A percentile compares a stretch with the other conserved stretches of the same genome.
Conservation (phyloP, 2,888 invertebrate genomes). For the Platycnemis pennipes region DNA sequence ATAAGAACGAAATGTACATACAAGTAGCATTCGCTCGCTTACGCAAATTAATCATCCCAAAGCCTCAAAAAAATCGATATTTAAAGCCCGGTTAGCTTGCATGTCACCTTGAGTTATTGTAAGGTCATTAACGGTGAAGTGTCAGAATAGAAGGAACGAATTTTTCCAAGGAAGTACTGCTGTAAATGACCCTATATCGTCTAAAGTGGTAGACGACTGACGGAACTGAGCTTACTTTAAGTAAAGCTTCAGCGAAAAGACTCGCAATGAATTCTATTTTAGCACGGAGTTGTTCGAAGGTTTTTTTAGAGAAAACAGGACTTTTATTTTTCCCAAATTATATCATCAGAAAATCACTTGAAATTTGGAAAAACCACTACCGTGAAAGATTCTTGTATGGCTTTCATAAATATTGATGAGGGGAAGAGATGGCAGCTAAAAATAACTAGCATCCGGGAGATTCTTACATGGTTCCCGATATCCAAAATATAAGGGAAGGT, state of each 20-base stretch:
- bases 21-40: no score
- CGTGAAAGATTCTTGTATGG: background rate
- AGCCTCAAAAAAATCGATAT: no score
- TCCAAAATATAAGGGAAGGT: no score
- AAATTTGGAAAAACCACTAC: background rate
- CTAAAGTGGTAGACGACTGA: no score
- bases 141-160: no score
- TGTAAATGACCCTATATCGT: no score
- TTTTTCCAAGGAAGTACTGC: no score
- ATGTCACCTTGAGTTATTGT: no score
- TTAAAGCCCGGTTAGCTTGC: no score
- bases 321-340: background rate
- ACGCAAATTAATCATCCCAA: no score
- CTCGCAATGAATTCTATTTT: background rate
- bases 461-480: background rate
- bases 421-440: background rate
- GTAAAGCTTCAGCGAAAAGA: background rate
- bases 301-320: background rate
- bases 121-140: no score
- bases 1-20: no score
- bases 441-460: background rate
- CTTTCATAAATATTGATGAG: background rate
- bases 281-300: background rate
- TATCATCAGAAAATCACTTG: background rate
- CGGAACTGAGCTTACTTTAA: background rate